A percentile compares a stretch with the other conserved stretches of the same genome.
Evolutionary conservation across 1,140 invertebrate genomes (phyloP).

Genomic region (Chrysopa pallens): DNA sequence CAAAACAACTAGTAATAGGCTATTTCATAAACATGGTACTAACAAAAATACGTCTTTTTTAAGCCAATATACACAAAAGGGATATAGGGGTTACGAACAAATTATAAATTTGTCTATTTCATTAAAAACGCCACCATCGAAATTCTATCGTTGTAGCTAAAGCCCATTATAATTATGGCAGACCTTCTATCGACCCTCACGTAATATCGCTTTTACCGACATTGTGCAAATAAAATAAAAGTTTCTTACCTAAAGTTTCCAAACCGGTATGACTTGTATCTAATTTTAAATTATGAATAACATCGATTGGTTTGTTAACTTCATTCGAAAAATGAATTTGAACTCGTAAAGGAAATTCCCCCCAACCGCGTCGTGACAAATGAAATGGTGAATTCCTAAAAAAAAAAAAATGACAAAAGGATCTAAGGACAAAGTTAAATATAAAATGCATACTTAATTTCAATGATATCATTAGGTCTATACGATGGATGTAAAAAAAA

Average conservation of each 20-base stretch:
- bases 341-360: conserved; percentile 70
- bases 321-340: conserved; percentile 60
- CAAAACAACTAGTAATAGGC: no score
- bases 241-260: conserved; percentile 50
- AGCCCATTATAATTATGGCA: no score
- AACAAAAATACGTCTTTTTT: no score
- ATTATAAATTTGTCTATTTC: no score
- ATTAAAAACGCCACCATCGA: no score
- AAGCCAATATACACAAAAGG: no score
- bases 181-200: no score
- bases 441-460: conserved; percentile 41
- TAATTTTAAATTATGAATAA: conserved; percentile 66
- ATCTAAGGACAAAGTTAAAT: conserved; percentile 4
- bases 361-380: conserved; percentile 69
- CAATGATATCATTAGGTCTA: conserved; percentile 70
- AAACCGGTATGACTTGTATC: conserved; percentile 73
- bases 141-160: no score
- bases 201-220: no score
- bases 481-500: conserved; percentile 76
- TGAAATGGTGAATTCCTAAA: conserved; percentile 59
- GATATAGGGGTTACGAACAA: no score
- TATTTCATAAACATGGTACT: no score
- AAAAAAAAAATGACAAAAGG: conserved; percentile 7
- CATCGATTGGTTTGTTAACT: conserved; percentile 58
- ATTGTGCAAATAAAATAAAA: no score